A percentile compares a stretch with the other conserved stretches of the same genome.
Conservation (phyloP, 2,797 vertebrate genomes). For the Channa striata region DNA sequence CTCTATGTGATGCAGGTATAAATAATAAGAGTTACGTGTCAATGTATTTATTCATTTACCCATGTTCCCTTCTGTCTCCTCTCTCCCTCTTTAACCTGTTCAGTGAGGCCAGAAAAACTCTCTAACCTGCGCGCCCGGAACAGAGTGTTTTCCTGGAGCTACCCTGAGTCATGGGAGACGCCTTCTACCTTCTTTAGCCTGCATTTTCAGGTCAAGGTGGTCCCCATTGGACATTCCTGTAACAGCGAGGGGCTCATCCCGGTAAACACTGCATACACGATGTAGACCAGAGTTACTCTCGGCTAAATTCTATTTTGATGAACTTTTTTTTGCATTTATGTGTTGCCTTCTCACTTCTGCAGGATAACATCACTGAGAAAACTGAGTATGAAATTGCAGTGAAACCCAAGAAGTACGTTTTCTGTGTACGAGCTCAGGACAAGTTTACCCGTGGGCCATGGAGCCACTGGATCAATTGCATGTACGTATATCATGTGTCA, state of each 20-base stretch:
- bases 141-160: conserved; percentile 70
- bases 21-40: too few species aligned
- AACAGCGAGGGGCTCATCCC: conserved; percentile 1
- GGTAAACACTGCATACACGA: conserved; percentile 34
- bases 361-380: neutral
- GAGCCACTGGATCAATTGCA: conserved; percentile 61
- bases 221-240: conserved; percentile 54
- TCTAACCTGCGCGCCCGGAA: conserved; percentile 39
- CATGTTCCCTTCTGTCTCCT: neutral
- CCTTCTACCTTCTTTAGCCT: conserved; percentile 77
- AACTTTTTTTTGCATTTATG: neutral
- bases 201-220: conserved; percentile 77
- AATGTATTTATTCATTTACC: too few species aligned
- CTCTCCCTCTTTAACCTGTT: neutral
- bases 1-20: too few species aligned
- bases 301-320: neutral
- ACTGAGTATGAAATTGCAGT: conserved; percentile 13
- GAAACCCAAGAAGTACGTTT: conserved; percentile 45
- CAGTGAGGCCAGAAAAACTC: conserved; percentile 77
- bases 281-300: neutral
- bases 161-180: conserved; percentile 77
- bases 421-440: conserved; percentile 76
- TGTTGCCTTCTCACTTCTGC: neutral
- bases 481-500: conserved; percentile 41
- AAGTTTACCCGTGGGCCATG: conserved; percentile 57